Evolutionary conservation across 1,140 invertebrate species (phyloP), one percentile per base, ranked within the genome.

Genomic region (Plectrocnemia conspersa): DNA sequence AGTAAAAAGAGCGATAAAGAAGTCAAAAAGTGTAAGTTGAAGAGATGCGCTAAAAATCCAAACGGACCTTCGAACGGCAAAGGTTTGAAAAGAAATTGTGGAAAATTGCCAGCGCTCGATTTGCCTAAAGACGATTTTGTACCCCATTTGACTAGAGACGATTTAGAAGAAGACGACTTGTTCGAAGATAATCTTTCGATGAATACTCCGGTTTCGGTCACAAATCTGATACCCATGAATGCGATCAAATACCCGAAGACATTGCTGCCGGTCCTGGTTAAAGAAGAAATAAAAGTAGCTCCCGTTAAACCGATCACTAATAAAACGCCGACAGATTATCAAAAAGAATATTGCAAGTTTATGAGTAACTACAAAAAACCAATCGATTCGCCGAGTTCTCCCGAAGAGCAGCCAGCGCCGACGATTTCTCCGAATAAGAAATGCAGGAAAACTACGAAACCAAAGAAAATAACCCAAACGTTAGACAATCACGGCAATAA

Each of bases 331-430:
- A n/a, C 48, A 1, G 42, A 47, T 13, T 59, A 56, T 36, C 41
- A 52, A 33, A 40, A 41, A 19, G 58, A 59, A 45, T 59, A 52
- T 22, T 59, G 29, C 21, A 59, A 59, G 29, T 59, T 59, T 29
- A 59, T 59, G 57, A 38, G 33, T 19, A 15, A 35, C 50, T 11
- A n/a, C 10, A 9, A 40, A 41, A 9, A 23, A 3, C 18, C 21
- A 47, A 15, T 18, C 19, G 35, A 18, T 15, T 18, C 11, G 3
- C 35, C 11, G 11, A 18, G 3, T 4, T 4, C 11, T 13, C 3
- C 11, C 35, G 19, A 18, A 15, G 13, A 18, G 3, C 35, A 3
- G 35, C 13, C 11, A 15, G 4, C 11, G 13, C 35, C 35, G 19
- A 36, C 35, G 13, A 36, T 13, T 18, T 15, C 5, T n/a, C 13